Conservation (phyloP, 2,797 vertebrate species). For the Pangasius djambal region DNA sequence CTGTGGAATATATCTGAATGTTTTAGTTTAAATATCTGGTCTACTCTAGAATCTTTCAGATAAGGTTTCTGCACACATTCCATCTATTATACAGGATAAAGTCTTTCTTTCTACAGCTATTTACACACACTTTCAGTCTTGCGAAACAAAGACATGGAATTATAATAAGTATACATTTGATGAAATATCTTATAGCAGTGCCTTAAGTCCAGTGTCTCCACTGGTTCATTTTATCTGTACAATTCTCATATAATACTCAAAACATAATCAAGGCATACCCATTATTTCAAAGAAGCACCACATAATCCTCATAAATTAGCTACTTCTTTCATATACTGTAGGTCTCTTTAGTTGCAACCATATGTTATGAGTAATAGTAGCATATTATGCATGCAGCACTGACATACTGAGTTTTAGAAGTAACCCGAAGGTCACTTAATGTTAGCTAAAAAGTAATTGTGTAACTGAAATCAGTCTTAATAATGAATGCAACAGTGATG, state of each 20-base stretch:
- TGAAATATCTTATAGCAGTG: constrained; percentile 82
- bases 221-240: constrained; percentile 75
- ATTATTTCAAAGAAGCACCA: constrained; percentile 77
- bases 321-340: constrained; percentile 36
- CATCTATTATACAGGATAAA: constrained; percentile 45
- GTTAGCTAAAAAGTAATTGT: not conserved
- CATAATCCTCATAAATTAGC: constrained; percentile 61
- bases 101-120: constrained; percentile 73
- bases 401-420: constrained; percentile 58
- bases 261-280: constrained; percentile 79
- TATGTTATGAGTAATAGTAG: constrained; percentile 42
- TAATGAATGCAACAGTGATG: constrained; percentile 18
- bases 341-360: constrained; percentile 37
- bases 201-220: constrained; percentile 77
- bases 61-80: constrained; percentile 56
- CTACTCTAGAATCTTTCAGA: constrained; percentile 63
- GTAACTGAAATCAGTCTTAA: constrained; percentile 21
- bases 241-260: constrained; percentile 82
- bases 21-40: constrained; percentile 67
- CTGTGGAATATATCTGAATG: constrained; percentile 45
- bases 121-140: constrained; percentile 80
- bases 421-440: constrained; percentile 19
- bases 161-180: constrained; percentile 77
- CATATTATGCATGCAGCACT: constrained; percentile 73
- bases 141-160: constrained; percentile 75